Evolutionary conservation across 2,797 vertebrate species (phyloP).

Genomic region (Protosalanx chinensis): DNA sequence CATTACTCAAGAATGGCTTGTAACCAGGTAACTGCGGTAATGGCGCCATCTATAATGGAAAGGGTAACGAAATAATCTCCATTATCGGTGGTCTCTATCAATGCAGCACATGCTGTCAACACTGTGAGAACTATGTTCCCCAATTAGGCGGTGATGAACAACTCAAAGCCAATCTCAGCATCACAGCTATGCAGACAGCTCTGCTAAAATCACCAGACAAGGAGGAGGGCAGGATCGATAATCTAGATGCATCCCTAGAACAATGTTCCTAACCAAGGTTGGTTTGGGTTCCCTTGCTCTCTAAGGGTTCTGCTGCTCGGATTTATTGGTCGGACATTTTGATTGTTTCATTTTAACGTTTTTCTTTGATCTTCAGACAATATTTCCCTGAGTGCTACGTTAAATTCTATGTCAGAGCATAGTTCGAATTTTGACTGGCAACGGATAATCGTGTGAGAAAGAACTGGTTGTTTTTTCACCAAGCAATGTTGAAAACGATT

Average conservation of each 20-base stretch:
- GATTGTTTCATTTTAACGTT: too few species aligned
- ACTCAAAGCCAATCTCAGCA: background rate
- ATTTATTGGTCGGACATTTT: too few species aligned
- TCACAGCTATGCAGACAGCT: background rate
- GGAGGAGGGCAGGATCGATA: background rate
- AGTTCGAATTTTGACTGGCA: too few species aligned
- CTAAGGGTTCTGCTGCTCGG: too few species aligned
- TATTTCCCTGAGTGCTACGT: too few species aligned
- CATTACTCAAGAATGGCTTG: background rate
- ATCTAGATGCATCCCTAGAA: background rate
- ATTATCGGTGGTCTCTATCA: background rate
- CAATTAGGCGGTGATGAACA: slow-evolving; percentile 5
- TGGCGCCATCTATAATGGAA: background rate
- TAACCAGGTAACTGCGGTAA: background rate
- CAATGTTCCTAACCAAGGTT: background rate
- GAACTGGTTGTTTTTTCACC: too few species aligned
- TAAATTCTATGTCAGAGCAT: too few species aligned
- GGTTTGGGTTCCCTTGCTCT: background rate
- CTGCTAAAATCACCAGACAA: background rate
- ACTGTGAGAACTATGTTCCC: background rate
- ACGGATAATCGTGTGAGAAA: too few species aligned
- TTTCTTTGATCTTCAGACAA: too few species aligned
- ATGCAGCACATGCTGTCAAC: background rate
- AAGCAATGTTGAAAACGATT: too few species aligned
- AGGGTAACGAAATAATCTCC: slow-evolving; percentile 7